Evolutionary conservation across 2,113 vertebrate genomes (phyloP).

Genomic region (Amphiprion ocellaris): DNA sequence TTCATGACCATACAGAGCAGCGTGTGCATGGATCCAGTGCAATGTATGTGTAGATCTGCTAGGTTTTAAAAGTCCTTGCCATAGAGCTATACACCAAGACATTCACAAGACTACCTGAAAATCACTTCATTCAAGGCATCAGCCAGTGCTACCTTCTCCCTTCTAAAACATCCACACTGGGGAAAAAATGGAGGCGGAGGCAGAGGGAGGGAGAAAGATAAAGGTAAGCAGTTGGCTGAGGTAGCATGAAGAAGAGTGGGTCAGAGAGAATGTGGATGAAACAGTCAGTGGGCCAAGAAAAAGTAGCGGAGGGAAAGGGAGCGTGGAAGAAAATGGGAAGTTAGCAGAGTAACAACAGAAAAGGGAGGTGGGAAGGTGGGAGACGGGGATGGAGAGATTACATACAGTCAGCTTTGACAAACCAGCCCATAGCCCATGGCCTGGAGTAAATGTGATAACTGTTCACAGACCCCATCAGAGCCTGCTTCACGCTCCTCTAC

Average conservation of each 20-base stretch:
- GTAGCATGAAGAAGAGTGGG: slow-evolving; percentile 58
- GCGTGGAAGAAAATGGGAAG: slow-evolving; percentile 34
- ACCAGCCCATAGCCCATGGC: slow-evolving; percentile 52
- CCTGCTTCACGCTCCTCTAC: slow-evolving; percentile 68
- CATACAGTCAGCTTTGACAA: slow-evolving; percentile 58
- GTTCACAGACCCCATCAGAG: slow-evolving; percentile 72
- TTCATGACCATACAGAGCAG: slow-evolving; percentile 73
- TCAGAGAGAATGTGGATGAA: slow-evolving; percentile 53
- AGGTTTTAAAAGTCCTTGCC: slow-evolving; percentile 24
- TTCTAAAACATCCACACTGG: slow-evolving; percentile 6
- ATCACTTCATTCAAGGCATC: slow-evolving; percentile 11
- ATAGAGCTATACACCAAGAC: slow-evolving; percentile 27
- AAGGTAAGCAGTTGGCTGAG: slow-evolving; percentile 46
- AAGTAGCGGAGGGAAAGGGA: slow-evolving; percentile 45
- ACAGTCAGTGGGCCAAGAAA: slow-evolving; percentile 51
- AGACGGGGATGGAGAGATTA: slow-evolving; percentile 49
- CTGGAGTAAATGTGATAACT: slow-evolving; percentile 77
- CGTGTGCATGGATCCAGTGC: slow-evolving; percentile 58
- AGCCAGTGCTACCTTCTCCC: slow-evolving; percentile 5
- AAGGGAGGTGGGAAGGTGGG: slow-evolving; percentile 21
- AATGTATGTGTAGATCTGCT: slow-evolving; percentile 55
- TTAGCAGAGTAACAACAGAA: slow-evolving; percentile 28
- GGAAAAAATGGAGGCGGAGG: slow-evolving; percentile 10
- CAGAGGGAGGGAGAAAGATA: slow-evolving; percentile 40
- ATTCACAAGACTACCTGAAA: slow-evolving; percentile 29